Evolutionary conservation across 2,113 vertebrate species (phyloP).

Genomic region (Motacilla alba): DNA sequence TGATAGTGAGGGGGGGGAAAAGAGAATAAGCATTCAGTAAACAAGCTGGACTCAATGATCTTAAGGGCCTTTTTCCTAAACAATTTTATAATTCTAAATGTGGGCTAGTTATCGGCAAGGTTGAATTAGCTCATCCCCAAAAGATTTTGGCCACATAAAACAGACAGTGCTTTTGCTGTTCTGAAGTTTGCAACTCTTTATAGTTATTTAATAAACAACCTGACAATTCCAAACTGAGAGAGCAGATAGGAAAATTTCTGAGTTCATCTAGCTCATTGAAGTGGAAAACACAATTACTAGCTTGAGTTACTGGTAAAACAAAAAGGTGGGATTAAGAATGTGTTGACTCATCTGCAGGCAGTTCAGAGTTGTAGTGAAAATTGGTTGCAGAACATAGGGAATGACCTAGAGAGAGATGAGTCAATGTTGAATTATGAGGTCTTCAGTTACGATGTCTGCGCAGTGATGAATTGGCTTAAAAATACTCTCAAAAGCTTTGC

Average conservation of each 20-base stretch:
- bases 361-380: background rate
- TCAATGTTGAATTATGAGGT: background rate
- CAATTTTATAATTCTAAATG: fast-evolving
- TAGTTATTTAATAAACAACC: background rate
- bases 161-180: background rate
- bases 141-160: background rate
- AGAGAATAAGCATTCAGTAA: background rate
- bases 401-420: background rate
- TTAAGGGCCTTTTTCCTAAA: background rate
- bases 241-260: background rate
- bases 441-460: fast-evolving
- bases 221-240: background rate
- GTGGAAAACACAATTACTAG: background rate
- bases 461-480: background rate
- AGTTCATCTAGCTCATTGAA: background rate
- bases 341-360: background rate
- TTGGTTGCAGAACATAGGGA: background rate
- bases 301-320: background rate
- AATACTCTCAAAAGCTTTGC: background rate
- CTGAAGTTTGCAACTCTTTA: background rate
- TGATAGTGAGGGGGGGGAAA: background rate
- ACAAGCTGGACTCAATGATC: background rate
- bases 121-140: background rate
- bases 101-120: background rate
- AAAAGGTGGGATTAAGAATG: background rate